These are phyloP conservation scores for Lutraria rhynchaena DNA, from an alignment of 1,140 invertebrate genomes.

Conservation along the genomic window DNA sequence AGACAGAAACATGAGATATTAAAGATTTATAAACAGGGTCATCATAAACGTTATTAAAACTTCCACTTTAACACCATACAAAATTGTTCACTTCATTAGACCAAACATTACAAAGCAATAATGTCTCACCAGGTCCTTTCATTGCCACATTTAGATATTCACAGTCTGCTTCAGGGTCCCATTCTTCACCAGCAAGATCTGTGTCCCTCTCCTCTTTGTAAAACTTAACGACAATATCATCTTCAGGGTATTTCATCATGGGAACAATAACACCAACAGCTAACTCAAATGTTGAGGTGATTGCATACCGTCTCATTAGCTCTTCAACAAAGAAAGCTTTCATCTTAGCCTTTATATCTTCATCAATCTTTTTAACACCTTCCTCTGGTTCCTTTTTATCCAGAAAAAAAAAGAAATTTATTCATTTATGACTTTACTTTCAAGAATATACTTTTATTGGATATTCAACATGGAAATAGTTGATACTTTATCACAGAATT, in stretches of 20 bases:
- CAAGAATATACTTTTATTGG: no score
- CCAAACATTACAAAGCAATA: no score
- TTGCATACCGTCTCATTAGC: slow-evolving; percentile 63
- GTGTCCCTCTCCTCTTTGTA: slow-evolving; percentile 57
- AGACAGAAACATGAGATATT: no score
- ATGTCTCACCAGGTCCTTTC: slow-evolving; percentile 79
- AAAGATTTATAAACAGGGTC: no score
- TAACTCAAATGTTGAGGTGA: slow-evolving; percentile 74
- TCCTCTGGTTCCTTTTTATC: neutral
- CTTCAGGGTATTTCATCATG: slow-evolving; percentile 57
- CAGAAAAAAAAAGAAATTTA: no score
- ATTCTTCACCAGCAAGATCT: slow-evolving; percentile 68
- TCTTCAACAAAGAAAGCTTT: slow-evolving; percentile 67
- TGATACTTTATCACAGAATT: no score
- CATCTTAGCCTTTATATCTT: slow-evolving; percentile 63
- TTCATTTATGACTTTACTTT: no score
- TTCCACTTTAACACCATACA: no score
- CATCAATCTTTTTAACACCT: slow-evolving; percentile 47
- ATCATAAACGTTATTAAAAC: no score
- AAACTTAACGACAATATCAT: slow-evolving; percentile 66
- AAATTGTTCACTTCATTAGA: no score
- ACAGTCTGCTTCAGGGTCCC: slow-evolving; percentile 77
- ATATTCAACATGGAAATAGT: no score
- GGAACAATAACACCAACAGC: slow-evolving; percentile 76
- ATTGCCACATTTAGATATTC: slow-evolving; percentile 78